phyloP scores from a whole-genome alignment of 2,888 invertebrate genomes.

The Hylaea fasciaria region DNA sequence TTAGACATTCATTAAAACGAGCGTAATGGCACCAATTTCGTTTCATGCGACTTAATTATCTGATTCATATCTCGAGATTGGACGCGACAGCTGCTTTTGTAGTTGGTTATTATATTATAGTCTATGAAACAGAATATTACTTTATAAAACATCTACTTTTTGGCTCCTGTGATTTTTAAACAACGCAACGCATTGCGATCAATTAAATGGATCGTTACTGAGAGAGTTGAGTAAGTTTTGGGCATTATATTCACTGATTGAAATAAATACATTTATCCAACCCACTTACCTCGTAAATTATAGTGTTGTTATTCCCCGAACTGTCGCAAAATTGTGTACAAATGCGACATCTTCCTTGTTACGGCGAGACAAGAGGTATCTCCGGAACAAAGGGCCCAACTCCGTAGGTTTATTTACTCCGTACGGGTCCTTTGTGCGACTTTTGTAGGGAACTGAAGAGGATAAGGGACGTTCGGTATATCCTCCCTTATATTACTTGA shows the following conservation, averaged over 20 bases:
- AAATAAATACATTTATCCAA: not conserved
- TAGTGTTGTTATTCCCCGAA: conserved; percentile 1
- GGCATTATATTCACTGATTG: not conserved
- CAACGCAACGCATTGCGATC: too few species aligned
- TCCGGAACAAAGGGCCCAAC: not conserved
- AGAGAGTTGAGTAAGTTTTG: too few species aligned
- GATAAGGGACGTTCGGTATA: too few species aligned
- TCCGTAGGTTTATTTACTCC: not conserved
- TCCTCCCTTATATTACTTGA: too few species aligned
- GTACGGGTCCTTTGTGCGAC: not conserved
- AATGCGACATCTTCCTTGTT: conserved; percentile 3
- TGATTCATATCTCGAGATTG: conserved; percentile 14
- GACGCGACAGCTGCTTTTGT: too few species aligned
- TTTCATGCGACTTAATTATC: conserved; percentile 19
- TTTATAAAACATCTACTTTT: too few species aligned
- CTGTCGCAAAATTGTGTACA: not conserved
- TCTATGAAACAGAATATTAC: too few species aligned
- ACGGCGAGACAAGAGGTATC: not conserved
- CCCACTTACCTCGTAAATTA: not conserved
- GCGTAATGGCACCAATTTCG: conserved; percentile 7
- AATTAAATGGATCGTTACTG: too few species aligned
- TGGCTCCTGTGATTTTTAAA: too few species aligned
- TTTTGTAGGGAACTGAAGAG: conserved; percentile 1
- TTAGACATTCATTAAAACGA: conserved; percentile 11
- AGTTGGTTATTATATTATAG: not conserved